Evolutionary conservation across 2,797 vertebrate genomes (phyloP).

Genomic region (Varecia variegata): DNA sequence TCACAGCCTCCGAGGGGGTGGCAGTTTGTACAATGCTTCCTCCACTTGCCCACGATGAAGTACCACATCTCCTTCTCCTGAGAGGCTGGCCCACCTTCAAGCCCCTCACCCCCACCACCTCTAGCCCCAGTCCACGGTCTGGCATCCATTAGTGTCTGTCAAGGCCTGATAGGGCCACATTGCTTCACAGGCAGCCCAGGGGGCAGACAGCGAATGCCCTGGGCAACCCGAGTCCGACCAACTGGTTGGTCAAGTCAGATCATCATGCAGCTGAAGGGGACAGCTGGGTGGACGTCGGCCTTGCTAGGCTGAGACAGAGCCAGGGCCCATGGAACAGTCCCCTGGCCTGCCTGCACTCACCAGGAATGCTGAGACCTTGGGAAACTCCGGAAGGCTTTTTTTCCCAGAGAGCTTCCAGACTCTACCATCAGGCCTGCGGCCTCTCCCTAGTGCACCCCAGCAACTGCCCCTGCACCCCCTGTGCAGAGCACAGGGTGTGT

Average conservation of each 20-base stretch:
- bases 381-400: not conserved
- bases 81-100: not conserved
- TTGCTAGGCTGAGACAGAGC: not conserved
- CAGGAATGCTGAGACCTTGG: not conserved
- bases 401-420: not conserved
- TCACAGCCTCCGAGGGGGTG: not conserved
- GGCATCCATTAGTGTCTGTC: constrained; percentile 3
- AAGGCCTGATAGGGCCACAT: not conserved
- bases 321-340: not conserved
- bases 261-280: not conserved
- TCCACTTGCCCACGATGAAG: not conserved
- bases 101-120: not conserved
- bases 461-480: rapidly evolving
- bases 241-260: not conserved
- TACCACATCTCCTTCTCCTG: not conserved
- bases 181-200: not conserved
- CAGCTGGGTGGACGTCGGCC: not conserved
- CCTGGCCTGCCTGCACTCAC: not conserved
- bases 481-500: rapidly evolving
- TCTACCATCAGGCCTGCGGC: too few species aligned
- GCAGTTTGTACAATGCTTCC: not conserved
- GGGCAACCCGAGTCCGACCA: not conserved
- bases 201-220: not conserved
- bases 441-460: too few species aligned
- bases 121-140: not conserved